Conservation (phyloP, 2,888 invertebrate species). For the Myopa tessellatipennis region DNA sequence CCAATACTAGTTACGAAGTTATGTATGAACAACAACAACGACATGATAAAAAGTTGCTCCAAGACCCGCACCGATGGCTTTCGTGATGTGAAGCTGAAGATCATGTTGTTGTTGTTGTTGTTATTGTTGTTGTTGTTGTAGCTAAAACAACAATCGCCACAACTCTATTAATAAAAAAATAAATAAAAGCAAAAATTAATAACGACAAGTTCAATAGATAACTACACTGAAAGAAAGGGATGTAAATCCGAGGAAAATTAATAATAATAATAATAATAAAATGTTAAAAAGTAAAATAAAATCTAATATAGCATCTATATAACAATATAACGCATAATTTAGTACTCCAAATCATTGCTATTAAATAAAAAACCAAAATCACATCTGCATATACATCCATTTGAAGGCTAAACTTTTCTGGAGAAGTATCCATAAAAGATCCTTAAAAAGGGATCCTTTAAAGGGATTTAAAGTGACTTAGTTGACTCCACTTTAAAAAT, state of each 20-base stretch:
- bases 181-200: constrained; percentile 40
- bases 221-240: constrained; percentile 34
- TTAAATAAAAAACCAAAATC: too few relatives aligned
- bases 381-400: too few relatives aligned
- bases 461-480: too few relatives aligned
- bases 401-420: too few relatives aligned
- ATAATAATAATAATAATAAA: too few relatives aligned
- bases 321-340: too few relatives aligned
- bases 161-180: constrained; percentile 39
- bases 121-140: constrained; percentile 26
- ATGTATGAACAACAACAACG: constrained; percentile 26
- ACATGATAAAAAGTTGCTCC: constrained; percentile 26
- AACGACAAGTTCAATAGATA: constrained; percentile 40
- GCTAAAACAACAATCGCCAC: constrained; percentile 35
- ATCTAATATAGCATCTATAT: too few relatives aligned
- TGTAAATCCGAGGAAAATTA: background rate
- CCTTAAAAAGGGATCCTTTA: too few relatives aligned
- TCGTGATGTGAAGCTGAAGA: constrained; percentile 36
- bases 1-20: constrained; percentile 38
- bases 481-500: too few relatives aligned
- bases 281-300: too few relatives aligned
- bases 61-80: constrained; percentile 30
- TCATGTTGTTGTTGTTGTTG: constrained; percentile 32
- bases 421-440: too few relatives aligned
- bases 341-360: too few relatives aligned